Evolutionary conservation across 2,888 invertebrate species (phyloP).

Genomic region (Zeuzera pyrina): DNA sequence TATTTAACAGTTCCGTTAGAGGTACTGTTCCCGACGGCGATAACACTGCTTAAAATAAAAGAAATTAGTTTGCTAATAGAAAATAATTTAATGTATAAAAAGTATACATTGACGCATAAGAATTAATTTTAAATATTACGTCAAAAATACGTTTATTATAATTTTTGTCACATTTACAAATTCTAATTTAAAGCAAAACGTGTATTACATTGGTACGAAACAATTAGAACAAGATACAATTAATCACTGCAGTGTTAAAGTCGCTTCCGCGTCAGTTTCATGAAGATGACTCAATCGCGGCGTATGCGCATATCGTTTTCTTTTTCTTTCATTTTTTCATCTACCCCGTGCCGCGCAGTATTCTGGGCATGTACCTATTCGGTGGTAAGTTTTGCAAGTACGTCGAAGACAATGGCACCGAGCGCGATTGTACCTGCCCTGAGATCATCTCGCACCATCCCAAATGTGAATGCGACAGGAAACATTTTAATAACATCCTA

Average conservation of each 20-base stretch:
- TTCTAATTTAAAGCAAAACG: too few relatives aligned
- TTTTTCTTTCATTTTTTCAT: constrained; percentile 71
- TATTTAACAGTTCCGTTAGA: constrained; percentile 48
- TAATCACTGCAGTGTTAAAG: constrained; percentile 56
- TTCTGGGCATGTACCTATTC: constrained; percentile 99
- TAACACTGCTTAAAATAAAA: constrained; percentile 63
- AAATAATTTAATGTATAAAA: too few relatives aligned
- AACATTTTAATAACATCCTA: constrained; percentile 98
- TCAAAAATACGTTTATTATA: too few relatives aligned
- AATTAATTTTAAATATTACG: too few relatives aligned
- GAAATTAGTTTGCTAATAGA: too few relatives aligned
- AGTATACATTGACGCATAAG: too few relatives aligned
- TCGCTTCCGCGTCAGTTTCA: constrained; percentile 41
- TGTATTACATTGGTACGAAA: too few relatives aligned
- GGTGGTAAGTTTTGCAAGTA: constrained; percentile 99
- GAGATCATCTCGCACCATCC: constrained; percentile 92
- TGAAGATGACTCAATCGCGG: constrained; percentile 44
- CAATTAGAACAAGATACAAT: too few relatives aligned
- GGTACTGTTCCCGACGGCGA: constrained; percentile 53
- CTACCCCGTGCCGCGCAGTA: constrained; percentile 80
- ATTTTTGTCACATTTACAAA: too few relatives aligned
- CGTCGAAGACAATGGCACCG: constrained; percentile 86
- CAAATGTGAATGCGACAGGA: constrained; percentile 96
- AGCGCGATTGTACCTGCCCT: constrained; percentile 93
- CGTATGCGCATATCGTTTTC: constrained; percentile 69